Base-by-base conservation (phyloP, 2,797 vertebrate species). In the Rhinatrema bivittatum region DNA sequence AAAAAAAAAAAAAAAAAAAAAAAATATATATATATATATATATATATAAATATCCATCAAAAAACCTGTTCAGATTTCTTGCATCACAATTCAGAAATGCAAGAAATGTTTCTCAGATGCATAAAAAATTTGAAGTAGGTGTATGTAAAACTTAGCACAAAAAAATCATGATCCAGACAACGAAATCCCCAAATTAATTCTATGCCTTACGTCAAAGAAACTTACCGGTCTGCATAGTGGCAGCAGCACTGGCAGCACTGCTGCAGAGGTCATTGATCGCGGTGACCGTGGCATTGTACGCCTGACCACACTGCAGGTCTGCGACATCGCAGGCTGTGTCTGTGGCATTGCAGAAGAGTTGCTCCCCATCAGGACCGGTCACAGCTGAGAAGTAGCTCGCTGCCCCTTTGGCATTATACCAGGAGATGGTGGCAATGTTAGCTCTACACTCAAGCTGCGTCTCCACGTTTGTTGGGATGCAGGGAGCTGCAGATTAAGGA, bases 261-360 rank as follows among this genome's bases (percentile, higher is more conserved):
- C 7, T n/a, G 16, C 45, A 40, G 12, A 41, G 37, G 5, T 9
- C 5, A 14, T 49, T 42, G 30, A 43, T 44, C 1, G 84, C 79
- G 10, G 50, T 68, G 32, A 87, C 70, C 0, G 64, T 66, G 27
- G 85, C 31, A 6, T 40, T 36, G 41, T 77, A 86, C 31, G 73
- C 63, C 37, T 80, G 55, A 4, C 84, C 85, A 9, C 87, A 89
- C 1, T 75, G 76, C 36, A 87, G 71, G 6, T 56, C 36, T 1
- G 12, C 9, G 39, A 87, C 51, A 16, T 70, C 30, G 21, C 87
- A 89, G 34, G 23, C 14, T 7, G 46, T 66, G 31, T 25, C 25
- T 1, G 57, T 12, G 3, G 76, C 54, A 4, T 47, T 63, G 60
- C 86, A 88, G 51, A 70, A 81, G 25, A 42, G 54, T 10, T 45